Conservation (phyloP, 2,888 invertebrate genomes). For the Cephus pygmeus region DNA sequence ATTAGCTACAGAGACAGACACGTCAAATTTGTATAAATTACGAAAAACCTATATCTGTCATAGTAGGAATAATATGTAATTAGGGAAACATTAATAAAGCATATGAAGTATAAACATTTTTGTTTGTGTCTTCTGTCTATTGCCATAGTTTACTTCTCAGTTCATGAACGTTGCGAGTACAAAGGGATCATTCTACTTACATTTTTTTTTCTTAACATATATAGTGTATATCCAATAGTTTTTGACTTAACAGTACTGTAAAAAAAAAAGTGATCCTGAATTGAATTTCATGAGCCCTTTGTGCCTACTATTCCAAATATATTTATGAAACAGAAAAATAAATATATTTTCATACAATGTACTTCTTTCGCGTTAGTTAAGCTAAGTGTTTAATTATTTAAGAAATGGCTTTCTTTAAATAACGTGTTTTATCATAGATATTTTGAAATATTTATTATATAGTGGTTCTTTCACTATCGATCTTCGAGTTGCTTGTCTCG, state of each 20-base stretch:
- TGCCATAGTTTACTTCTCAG: not conserved
- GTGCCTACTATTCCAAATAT: not conserved
- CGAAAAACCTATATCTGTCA: slow-evolving; percentile 4
- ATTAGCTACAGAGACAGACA: slow-evolving; percentile 80
- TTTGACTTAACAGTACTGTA: not conserved
- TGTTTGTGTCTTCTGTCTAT: slow-evolving; percentile 19
- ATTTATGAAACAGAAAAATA: not conserved
- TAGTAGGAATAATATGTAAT: slow-evolving; percentile 8
- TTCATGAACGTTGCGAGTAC: not conserved
- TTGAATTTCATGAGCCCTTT: not conserved
- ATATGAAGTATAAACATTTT: slow-evolving; percentile 28
- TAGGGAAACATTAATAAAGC: slow-evolving; percentile 12
- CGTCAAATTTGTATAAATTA: slow-evolving; percentile 74
- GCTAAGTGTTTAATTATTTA: slow-evolving; percentile 8
- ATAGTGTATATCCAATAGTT: not conserved
- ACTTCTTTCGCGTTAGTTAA: slow-evolving; percentile 14
- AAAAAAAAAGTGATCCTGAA: not conserved
- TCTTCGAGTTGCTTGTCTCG: slow-evolving; percentile 93
- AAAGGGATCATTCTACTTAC: not conserved
- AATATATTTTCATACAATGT: slow-evolving; percentile 6
- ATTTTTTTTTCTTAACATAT: not conserved
- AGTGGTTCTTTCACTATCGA: slow-evolving; percentile 69
- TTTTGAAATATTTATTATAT: slow-evolving; percentile 19
- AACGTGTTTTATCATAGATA: slow-evolving; percentile 13
- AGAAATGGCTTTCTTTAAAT: slow-evolving; percentile 11